phyloP scores from a whole-genome alignment of 2,113 vertebrate species.

The Addax nasomaculatus region DNA sequence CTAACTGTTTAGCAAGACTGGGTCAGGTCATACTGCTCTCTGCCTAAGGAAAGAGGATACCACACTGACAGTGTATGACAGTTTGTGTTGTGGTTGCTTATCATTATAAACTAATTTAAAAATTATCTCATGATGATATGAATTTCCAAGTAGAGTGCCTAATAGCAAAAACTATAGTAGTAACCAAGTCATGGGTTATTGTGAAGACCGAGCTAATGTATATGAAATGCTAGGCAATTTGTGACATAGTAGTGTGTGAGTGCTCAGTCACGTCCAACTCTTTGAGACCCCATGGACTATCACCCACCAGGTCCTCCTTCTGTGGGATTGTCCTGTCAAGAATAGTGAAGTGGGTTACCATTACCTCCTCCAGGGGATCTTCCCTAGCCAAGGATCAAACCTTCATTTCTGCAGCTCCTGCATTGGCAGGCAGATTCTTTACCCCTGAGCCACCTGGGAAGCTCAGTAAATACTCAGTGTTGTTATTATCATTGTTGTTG shows the following conservation, averaged over 20 bases:
- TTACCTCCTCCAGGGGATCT: background rate
- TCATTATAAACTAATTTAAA: background rate
- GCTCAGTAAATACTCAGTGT: background rate
- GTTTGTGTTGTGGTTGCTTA: background rate
- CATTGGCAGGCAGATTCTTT: background rate
- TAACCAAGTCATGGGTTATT: background rate
- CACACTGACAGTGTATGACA: too few relatives aligned
- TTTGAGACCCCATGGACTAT: background rate
- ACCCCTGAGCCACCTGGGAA: background rate
- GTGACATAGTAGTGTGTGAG: background rate
- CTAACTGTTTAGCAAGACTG: background rate
- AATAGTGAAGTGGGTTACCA: background rate
- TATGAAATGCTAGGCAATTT: too few relatives aligned
- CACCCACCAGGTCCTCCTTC: background rate
- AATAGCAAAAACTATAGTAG: background rate
- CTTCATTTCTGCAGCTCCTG: background rate
- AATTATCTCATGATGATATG: background rate
- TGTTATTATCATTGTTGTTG: background rate
- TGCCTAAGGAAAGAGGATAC: background rate
- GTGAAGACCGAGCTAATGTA: background rate
- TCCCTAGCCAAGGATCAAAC: background rate
- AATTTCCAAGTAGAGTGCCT: background rate
- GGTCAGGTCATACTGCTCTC: background rate
- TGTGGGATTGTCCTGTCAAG: background rate
- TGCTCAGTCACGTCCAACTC: background rate